phyloP scores from a whole-genome alignment of 2,113 vertebrate genomes.

The Pontoporia blainvillei region DNA sequence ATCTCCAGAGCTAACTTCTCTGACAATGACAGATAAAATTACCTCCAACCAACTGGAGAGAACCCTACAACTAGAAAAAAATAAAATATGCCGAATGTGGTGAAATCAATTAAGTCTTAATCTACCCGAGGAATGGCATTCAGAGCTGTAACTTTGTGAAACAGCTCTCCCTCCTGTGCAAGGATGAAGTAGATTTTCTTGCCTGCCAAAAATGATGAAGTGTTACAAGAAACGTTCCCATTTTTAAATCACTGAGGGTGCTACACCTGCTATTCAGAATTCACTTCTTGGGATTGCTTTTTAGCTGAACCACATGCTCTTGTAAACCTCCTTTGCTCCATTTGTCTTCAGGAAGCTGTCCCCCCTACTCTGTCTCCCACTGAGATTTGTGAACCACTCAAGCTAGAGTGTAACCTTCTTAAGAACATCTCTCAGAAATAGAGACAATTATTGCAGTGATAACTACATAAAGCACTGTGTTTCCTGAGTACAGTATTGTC shows the following conservation, averaged over 20 bases:
- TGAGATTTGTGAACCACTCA: background rate
- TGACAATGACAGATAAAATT: slow-evolving; percentile 47
- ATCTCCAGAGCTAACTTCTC: slow-evolving; percentile 40
- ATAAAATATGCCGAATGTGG: background rate
- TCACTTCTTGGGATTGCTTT: background rate
- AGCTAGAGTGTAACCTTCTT: background rate
- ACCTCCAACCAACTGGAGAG: background rate
- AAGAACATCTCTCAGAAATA: background rate
- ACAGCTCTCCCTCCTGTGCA: background rate
- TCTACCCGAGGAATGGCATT: background rate
- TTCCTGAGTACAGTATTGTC: background rate
- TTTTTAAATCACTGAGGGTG: background rate
- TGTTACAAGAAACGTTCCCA: background rate
- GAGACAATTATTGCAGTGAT: background rate
- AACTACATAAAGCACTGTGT: background rate
- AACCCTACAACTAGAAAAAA: background rate
- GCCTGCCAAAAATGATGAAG: background rate
- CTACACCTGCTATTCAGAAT: background rate
- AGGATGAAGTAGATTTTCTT: background rate
- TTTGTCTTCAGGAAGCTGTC: background rate
- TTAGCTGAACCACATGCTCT: background rate
- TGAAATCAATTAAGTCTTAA: background rate
- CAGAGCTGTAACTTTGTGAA: background rate
- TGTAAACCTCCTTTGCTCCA: background rate
- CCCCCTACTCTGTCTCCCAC: background rate